Percentiles rank a stretch among this genome's conserved stretches.
phyloP scores from a whole-genome alignment of 2,797 vertebrate genomes.

The Echiichthys vipera region DNA sequence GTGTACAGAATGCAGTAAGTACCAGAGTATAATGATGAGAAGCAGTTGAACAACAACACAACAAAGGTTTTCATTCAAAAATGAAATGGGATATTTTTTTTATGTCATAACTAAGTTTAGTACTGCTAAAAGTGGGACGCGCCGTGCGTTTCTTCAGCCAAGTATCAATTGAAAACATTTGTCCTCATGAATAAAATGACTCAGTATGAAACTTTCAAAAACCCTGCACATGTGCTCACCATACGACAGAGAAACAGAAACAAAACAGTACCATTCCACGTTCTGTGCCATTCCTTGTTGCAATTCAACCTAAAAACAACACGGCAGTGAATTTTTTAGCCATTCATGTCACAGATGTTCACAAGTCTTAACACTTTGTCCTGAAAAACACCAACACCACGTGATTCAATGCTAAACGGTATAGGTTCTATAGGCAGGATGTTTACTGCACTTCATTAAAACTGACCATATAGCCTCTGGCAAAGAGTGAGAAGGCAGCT shows the following conservation, averaged over 20 bases:
- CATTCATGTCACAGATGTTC: slow-evolving; percentile 43
- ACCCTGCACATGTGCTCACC: slow-evolving; percentile 69
- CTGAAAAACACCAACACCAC: slow-evolving; percentile 24
- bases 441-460: slow-evolving; percentile 62
- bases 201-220: slow-evolving; percentile 51
- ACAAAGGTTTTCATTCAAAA: slow-evolving; percentile 46
- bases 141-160: slow-evolving; percentile 59
- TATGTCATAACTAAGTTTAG: slow-evolving; percentile 55
- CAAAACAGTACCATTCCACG: slow-evolving; percentile 25
- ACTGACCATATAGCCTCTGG: slow-evolving; percentile 50
- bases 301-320: slow-evolving; percentile 32
- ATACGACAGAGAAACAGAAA: slow-evolving; percentile 51
- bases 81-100: slow-evolving; percentile 34
- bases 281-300: slow-evolving; percentile 44
- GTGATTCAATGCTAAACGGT: slow-evolving; percentile 42
- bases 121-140: slow-evolving; percentile 39
- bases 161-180: slow-evolving; percentile 70
- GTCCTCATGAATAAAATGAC: slow-evolving; percentile 40
- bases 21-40: background rate
- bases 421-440: slow-evolving; percentile 44
- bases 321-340: slow-evolving; percentile 14
- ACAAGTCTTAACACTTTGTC: slow-evolving; percentile 6
- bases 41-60: slow-evolving; percentile 28
- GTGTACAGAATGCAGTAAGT: background rate
- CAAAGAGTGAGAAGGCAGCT: slow-evolving; percentile 41